phyloP scores from a whole-genome alignment of 2,113 vertebrate genomes.

The Brachypodius melanocephalos region DNA sequence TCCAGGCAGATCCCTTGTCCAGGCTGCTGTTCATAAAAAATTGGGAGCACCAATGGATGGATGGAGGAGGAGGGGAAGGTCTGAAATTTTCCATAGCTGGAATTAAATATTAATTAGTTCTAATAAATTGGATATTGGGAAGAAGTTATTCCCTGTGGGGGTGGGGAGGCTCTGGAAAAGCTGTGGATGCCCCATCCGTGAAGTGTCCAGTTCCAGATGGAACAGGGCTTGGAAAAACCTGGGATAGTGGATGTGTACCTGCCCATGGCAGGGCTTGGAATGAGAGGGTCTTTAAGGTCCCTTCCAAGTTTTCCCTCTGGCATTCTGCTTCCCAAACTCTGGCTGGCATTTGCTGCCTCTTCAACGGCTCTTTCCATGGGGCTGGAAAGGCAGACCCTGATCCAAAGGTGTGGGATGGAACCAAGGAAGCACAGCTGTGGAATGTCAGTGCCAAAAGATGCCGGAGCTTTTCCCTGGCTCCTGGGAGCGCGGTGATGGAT shows the following conservation, averaged over 20 bases:
- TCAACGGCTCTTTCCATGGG: neutral
- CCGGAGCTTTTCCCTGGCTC: neutral
- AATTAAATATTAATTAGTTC: neutral
- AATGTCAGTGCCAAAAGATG: neutral
- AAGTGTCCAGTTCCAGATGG: rapidly evolving
- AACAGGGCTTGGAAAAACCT: neutral
- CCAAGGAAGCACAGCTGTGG: neutral
- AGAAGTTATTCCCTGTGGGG: neutral
- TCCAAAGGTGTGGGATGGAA: neutral
- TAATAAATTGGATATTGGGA: too few relatives aligned
- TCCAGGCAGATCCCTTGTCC: neutral
- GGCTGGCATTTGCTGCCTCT: neutral
- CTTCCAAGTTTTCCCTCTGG: neutral
- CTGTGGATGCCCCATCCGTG: too few relatives aligned
- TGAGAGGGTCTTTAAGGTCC: too few relatives aligned
- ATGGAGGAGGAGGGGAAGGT: neutral
- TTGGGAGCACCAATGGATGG: neutral
- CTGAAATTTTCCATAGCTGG: neutral
- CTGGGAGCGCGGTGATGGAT: rapidly evolving
- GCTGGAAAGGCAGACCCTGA: neutral
- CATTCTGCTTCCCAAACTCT: neutral
- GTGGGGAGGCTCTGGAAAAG: neutral
- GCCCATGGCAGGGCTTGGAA: neutral
- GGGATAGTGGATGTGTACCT: neutral
- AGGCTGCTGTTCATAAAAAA: neutral